Percentiles rank a stretch among this genome's conserved stretches.
These are phyloP conservation scores for Platyscapa corneri DNA, from an alignment of 1,140 invertebrate species.

Conservation along the genomic window DNA sequence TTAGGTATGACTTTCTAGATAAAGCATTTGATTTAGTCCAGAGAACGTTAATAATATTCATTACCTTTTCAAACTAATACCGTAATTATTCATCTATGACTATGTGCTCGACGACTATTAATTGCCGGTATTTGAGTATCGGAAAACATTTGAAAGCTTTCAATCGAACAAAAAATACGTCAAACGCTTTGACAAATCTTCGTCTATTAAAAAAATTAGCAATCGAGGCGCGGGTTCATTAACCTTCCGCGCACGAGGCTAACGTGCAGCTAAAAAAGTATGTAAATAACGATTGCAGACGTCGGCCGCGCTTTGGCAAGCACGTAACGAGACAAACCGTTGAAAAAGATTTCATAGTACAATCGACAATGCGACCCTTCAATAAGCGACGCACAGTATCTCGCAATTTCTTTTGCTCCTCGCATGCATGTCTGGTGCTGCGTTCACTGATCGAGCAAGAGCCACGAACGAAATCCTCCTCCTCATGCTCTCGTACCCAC, in stretches of 20 bases:
- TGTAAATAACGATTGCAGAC: not conserved
- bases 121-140: too few species aligned
- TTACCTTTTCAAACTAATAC: not conserved
- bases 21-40: not conserved
- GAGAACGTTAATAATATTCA: conserved; percentile 1
- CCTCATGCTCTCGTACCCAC: not conserved
- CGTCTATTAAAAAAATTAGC: not conserved
- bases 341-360: not conserved
- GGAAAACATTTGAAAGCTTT: not conserved
- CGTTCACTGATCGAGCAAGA: not conserved
- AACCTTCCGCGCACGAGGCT: not conserved
- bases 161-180: not conserved
- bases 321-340: not conserved
- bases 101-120: too few species aligned
- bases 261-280: too few species aligned
- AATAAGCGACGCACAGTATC: not conserved
- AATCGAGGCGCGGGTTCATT: not conserved
- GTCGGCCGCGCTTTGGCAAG: not conserved
- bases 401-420: not conserved
- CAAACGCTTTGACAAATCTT: not conserved
- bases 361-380: not conserved
- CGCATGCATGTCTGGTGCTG: not conserved
- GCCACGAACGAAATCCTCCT: not conserved
- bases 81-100: too few species aligned
- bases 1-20: not conserved